Evolutionary conservation across 2,888 invertebrate genomes (phyloP).

Genomic region (Oxyteleia sp.): DNA sequence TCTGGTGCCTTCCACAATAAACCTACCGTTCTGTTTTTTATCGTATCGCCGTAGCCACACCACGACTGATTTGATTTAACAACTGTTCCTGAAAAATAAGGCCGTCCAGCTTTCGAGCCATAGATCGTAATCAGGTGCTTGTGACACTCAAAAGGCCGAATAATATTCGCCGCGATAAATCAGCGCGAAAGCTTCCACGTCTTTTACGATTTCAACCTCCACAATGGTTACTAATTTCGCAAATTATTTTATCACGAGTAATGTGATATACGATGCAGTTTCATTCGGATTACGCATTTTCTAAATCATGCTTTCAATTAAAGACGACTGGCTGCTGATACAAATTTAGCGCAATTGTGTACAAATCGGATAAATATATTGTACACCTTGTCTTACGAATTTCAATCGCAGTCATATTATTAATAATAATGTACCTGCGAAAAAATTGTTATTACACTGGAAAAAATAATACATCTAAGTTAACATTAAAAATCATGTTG

Average conservation of each 20-base stretch:
- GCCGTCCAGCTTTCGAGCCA: constrained; percentile 46
- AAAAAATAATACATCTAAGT: too few species aligned
- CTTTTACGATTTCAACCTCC: constrained; percentile 3
- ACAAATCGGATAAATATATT: too few species aligned
- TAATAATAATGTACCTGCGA: too few species aligned
- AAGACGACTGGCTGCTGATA: constrained; percentile 21
- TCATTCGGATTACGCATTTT: constrained; percentile 20
- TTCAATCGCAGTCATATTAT: too few species aligned
- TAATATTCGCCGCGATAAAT: constrained; percentile 74
- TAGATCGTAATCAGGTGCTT: constrained; percentile 73
- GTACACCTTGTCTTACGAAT: too few species aligned
- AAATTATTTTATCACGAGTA: constrained; percentile 53
- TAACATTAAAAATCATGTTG: too few species aligned
- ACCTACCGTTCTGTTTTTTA: constrained; percentile 65
- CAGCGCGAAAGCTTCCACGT: constrained; percentile 50
- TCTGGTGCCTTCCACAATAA: constrained; percentile 56
- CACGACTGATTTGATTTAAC: constrained; percentile 71
- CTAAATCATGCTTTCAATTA: neutral
- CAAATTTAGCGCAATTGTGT: too few species aligned
- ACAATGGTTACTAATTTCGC: constrained; percentile 58
- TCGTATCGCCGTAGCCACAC: constrained; percentile 42
- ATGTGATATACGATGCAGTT: constrained; percentile 27
- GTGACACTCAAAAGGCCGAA: constrained; percentile 68
- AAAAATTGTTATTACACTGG: too few species aligned
- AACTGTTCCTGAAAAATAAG: constrained; percentile 69